Base-by-base conservation (phyloP, 2,888 invertebrate genomes). In the Hyppa rectilinea region DNA sequence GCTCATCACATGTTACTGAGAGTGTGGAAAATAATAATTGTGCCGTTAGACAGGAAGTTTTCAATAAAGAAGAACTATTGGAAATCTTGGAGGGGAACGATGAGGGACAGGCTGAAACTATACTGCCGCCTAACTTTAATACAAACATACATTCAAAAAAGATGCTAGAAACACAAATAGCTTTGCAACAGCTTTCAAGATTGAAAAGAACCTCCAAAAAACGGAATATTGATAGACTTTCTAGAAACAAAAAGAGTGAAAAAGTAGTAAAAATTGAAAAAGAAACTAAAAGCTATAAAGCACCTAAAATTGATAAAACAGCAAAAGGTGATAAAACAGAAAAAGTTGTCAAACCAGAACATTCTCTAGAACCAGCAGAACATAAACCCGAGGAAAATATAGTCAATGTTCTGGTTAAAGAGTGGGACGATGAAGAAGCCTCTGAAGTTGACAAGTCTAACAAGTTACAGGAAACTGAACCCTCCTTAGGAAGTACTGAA, bases 391-490 rank as follows among this genome's bases (percentile, higher is more conserved):
- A 92, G 68, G 91, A 92, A 14, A 94, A 87, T 79, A 93, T 96
- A 71, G 95, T 97, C 23, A 96, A 96, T 72, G 93, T 94, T 36
- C 87, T 97, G 45, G 96, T 97, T 31, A 95, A 96, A 82, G 96
- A 96, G 72, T 96, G 96, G 93, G 94, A 95, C 77, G 95, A 94
- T 85, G 96, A 96, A 73, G 95, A 94, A 56, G 84, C 85, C 38
- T 53, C 77, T 47, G 93, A 92, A 64, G 83, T 81, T 43, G 89
- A 89, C 43, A 85, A 87, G 66, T 55, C 85, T 9, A 80, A 69
- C 14, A 82, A 86, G 31, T 49, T 83, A n/a, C 82, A 89, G 34
- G 87, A 90, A 47, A 83, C 75, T 80, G 88, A 90, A 58, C 66
- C 59, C 29, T 70, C 86, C 38, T 49, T 81, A 5, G 81, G 85